These are phyloP conservation scores for Masticophis lateralis DNA, from an alignment of 2,797 vertebrate species.

Conservation along the genomic window DNA sequence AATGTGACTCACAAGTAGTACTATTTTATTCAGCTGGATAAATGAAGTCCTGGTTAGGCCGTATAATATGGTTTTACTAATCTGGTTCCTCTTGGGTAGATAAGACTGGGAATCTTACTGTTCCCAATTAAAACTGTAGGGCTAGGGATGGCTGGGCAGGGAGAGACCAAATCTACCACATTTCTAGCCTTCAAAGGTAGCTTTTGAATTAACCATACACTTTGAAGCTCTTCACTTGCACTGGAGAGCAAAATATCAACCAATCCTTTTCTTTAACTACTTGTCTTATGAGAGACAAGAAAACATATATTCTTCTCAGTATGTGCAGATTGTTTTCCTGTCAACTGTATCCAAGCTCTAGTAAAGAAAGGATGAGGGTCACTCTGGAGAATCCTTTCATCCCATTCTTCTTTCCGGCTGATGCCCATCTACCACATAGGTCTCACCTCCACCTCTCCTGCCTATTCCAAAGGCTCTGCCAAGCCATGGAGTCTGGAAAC, in stretches of 20 bases:
- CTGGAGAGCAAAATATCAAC: not conserved
- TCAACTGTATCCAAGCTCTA: too few relatives aligned
- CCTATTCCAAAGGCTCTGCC: not conserved
- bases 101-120: not conserved
- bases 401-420: not conserved
- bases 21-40: not conserved
- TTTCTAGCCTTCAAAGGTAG: not conserved
- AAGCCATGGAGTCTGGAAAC: too few relatives aligned
- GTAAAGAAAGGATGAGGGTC: too few relatives aligned
- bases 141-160: not conserved
- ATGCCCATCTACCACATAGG: not conserved
- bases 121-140: not conserved
- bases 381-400: too few relatives aligned
- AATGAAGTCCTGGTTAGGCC: too few relatives aligned
- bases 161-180: not conserved
- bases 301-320: not conserved
- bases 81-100: not conserved
- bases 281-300: not conserved
- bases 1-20: not conserved
- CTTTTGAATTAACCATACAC: not conserved
- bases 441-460: not conserved
- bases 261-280: not conserved
- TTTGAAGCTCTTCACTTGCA: not conserved
- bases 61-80: not conserved
- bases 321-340: not conserved